These are phyloP conservation scores for Maniola hyperantus DNA, from an alignment of 2,888 invertebrate genomes.

Conservation along the genomic window DNA sequence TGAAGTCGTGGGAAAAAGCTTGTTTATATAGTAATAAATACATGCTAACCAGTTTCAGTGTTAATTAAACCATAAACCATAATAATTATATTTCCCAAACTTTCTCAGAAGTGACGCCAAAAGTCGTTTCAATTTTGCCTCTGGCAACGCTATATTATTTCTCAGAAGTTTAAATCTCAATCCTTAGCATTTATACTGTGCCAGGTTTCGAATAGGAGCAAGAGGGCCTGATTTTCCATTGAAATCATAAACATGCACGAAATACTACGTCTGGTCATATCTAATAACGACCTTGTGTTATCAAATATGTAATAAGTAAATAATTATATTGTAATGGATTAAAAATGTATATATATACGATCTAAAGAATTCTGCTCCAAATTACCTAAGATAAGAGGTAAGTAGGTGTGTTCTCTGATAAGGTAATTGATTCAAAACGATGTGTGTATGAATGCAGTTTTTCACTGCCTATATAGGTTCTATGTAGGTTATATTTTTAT, in stretches of 20 bases:
- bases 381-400: neutral
- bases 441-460: too few relatives aligned
- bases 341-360: neutral
- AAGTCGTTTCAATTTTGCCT: neutral
- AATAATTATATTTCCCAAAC: neutral
- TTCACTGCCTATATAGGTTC: too few relatives aligned
- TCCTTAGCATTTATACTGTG: too few relatives aligned
- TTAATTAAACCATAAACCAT: too few relatives aligned
- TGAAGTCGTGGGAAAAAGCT: too few relatives aligned
- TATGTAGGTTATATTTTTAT: too few relatives aligned
- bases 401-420: neutral
- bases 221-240: too few relatives aligned
- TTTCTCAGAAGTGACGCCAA: constrained; percentile 1
- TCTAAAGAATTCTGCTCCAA: neutral
- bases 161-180: too few relatives aligned
- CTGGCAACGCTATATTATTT: neutral
- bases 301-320: neutral
- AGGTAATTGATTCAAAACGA: neutral
- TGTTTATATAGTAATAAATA: too few relatives aligned
- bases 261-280: neutral
- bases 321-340: neutral
- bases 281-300: neutral
- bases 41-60: too few relatives aligned
- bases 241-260: too few relatives aligned
- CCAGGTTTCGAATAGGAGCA: too few relatives aligned